Evolutionary conservation across 1,140 invertebrate genomes (phyloP).

Genomic region (Bombyx mandarina): DNA sequence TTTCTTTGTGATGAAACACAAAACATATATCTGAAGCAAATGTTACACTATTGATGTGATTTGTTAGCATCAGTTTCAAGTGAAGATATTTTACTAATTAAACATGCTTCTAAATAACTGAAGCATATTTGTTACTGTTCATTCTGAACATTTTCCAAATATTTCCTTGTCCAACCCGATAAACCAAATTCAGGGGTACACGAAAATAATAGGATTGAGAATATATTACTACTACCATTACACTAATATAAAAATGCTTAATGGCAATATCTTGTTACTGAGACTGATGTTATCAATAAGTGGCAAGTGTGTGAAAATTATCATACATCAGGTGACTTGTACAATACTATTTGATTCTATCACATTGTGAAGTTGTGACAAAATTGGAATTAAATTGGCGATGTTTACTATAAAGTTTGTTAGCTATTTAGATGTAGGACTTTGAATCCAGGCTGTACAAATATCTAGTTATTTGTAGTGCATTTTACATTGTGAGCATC

Average conservation of each 20-base stretch:
- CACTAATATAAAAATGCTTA: slow-evolving; percentile 23
- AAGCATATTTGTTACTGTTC: slow-evolving; percentile 12
- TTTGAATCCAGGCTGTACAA: slow-evolving; percentile 65
- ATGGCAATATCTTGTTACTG: slow-evolving; percentile 37
- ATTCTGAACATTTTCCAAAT: slow-evolving; percentile 9
- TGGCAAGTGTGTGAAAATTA: slow-evolving; percentile 1
- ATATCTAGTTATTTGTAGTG: slow-evolving; percentile 65
- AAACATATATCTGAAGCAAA: slow-evolving; percentile 17
- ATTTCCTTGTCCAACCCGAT: slow-evolving; percentile 17
- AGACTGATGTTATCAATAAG: slow-evolving; percentile 57
- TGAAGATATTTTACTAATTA: slow-evolving; percentile 31
- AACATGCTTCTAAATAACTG: slow-evolving; percentile 15
- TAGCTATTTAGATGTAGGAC: slow-evolving; percentile 62
- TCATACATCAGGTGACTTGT: too few relatives aligned
- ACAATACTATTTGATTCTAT: slow-evolving; percentile 11
- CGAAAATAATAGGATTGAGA: slow-evolving; percentile 26
- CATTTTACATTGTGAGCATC: slow-evolving; percentile 60
- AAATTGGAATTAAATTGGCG: slow-evolving; percentile 28
- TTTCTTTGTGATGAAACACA: slow-evolving; percentile 25
- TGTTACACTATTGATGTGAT: slow-evolving; percentile 15
- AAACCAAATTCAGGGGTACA: slow-evolving; percentile 25
- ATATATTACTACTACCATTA: slow-evolving; percentile 35
- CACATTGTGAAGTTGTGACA: slow-evolving; percentile 17
- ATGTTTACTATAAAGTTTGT: slow-evolving; percentile 53
- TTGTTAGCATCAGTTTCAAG: slow-evolving; percentile 52